Percentiles rank a stretch among this genome's conserved stretches.
Evolutionary conservation across 2,888 invertebrate genomes (phyloP).

Genomic region (Eucera pruinosa): DNA sequence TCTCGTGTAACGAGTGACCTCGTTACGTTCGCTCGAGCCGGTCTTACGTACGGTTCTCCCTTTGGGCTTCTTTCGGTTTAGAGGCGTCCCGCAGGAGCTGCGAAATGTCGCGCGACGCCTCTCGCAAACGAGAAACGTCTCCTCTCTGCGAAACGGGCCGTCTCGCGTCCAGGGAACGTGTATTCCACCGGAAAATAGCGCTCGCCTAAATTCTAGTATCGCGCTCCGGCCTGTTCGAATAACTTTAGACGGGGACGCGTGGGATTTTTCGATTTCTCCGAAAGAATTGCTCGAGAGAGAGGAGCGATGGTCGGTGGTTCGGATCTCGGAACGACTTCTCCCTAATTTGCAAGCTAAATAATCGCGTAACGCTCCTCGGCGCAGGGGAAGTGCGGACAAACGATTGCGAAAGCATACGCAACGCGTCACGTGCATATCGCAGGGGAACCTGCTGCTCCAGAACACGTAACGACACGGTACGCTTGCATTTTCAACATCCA

Average conservation of each 20-base stretch:
- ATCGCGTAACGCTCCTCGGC: neutral
- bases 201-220: too few species aligned
- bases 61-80: constrained; percentile 45
- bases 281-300: too few species aligned
- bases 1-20: constrained; percentile 66
- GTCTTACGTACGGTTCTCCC: constrained; percentile 53
- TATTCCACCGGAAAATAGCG: too few species aligned
- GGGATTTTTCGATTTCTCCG: too few species aligned
- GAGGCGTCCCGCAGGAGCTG: constrained; percentile 21
- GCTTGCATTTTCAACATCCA: constrained; percentile 62
- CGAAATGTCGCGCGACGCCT: constrained; percentile 30
- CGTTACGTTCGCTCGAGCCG: constrained; percentile 60
- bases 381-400: constrained; percentile 13
- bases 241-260: too few species aligned
- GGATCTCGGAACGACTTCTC: neutral
- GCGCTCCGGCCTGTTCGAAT: too few species aligned
- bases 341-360: constrained; percentile 8
- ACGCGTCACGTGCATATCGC: constrained; percentile 69
- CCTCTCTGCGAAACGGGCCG: constrained; percentile 23
- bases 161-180: neutral
- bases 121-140: constrained; percentile 21
- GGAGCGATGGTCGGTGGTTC: neutral
- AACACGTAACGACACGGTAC: constrained; percentile 64
- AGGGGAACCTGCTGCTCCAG: constrained; percentile 78
- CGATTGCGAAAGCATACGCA: constrained; percentile 64